Percentiles rank a stretch among this genome's conserved stretches.
phyloP scores from a whole-genome alignment of 2,113 vertebrate genomes.

The Channa maculata region DNA sequence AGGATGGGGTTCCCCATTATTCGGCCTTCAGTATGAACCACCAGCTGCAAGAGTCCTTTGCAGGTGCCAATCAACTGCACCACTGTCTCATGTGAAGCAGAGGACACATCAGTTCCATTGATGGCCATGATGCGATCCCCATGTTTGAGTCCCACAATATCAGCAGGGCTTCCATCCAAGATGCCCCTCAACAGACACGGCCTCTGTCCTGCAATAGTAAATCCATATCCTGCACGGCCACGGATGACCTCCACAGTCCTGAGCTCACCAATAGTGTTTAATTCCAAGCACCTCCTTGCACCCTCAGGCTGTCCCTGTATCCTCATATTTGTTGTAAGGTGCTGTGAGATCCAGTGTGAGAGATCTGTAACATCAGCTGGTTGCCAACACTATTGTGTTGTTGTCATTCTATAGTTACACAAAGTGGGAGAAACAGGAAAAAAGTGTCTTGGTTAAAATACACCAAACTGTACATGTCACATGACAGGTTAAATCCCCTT shows the following conservation, averaged over 20 bases:
- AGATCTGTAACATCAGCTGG: conserved; percentile 53
- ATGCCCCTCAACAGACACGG: conserved; percentile 93
- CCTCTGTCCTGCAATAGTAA: conserved; percentile 92
- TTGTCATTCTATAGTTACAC: conserved; percentile 62
- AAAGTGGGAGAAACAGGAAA: conserved; percentile 3
- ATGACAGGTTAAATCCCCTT: too few species aligned
- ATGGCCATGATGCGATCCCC: conserved; percentile 91
- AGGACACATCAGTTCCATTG: conserved; percentile 89
- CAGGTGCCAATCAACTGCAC: conserved; percentile 93
- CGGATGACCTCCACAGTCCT: conserved; percentile 89
- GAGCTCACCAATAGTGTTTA: conserved; percentile 76
- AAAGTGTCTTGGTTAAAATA: not conserved
- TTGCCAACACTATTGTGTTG: conserved; percentile 64
- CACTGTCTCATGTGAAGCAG: conserved; percentile 90
- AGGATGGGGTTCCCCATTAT: conserved; percentile 85
- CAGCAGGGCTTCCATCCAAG: conserved; percentile 91
- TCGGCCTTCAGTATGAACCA: conserved; percentile 83
- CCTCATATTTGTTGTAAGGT: conserved; percentile 80
- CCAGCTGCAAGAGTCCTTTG: conserved; percentile 87
- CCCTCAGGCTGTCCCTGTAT: conserved; percentile 87
- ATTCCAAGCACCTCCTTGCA: conserved; percentile 81
- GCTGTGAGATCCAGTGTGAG: conserved; percentile 27
- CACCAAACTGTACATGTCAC: too few species aligned
- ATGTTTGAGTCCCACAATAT: conserved; percentile 90
- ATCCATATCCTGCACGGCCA: conserved; percentile 92